A percentile compares a stretch with the other conserved stretches of the same genome.
Conservation (phyloP, 2,797 vertebrate species). For the Oryzias sinensis region DNA sequence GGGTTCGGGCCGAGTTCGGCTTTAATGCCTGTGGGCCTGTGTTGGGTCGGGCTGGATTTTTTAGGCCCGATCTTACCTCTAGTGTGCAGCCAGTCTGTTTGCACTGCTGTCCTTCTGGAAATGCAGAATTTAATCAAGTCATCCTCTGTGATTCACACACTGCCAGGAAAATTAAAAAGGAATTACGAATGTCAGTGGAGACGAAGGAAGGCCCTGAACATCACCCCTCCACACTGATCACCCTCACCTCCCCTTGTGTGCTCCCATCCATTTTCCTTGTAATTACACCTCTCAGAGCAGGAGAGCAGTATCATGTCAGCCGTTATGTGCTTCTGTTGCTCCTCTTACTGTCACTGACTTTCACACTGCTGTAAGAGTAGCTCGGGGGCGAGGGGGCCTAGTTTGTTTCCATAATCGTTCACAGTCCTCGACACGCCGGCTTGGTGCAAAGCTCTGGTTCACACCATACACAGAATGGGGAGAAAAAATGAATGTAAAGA, state of each 20-base stretch:
- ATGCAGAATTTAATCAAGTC: slow-evolving; percentile 54
- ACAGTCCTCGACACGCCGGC: slow-evolving; percentile 39
- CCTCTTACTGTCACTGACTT: slow-evolving; percentile 35
- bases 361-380: slow-evolving; percentile 32
- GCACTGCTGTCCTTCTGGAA: slow-evolving; percentile 26
- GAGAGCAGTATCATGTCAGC: slow-evolving; percentile 52
- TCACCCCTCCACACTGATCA: slow-evolving; percentile 10
- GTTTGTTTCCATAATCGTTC: slow-evolving; percentile 62
- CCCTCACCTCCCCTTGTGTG: slow-evolving; percentile 2
- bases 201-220: slow-evolving; percentile 19
- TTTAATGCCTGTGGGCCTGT: too few species aligned
- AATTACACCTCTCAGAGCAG: slow-evolving; percentile 51
- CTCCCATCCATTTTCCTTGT: slow-evolving; percentile 50
- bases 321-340: slow-evolving; percentile 65
- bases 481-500: slow-evolving; percentile 38
- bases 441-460: slow-evolving; percentile 43
- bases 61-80: too few species aligned
- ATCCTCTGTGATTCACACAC: slow-evolving; percentile 47
- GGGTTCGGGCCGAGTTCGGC: too few species aligned
- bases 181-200: slow-evolving; percentile 43
- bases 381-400: slow-evolving; percentile 60
- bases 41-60: too few species aligned
- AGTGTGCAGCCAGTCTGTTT: slow-evolving; percentile 1
- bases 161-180: slow-evolving; percentile 54
- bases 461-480: slow-evolving; percentile 24